A percentile compares a stretch with the other conserved stretches of the same genome.
These are phyloP conservation scores for Incurvaria masculella DNA, from an alignment of 2,888 invertebrate genomes.

Conservation along the genomic window DNA sequence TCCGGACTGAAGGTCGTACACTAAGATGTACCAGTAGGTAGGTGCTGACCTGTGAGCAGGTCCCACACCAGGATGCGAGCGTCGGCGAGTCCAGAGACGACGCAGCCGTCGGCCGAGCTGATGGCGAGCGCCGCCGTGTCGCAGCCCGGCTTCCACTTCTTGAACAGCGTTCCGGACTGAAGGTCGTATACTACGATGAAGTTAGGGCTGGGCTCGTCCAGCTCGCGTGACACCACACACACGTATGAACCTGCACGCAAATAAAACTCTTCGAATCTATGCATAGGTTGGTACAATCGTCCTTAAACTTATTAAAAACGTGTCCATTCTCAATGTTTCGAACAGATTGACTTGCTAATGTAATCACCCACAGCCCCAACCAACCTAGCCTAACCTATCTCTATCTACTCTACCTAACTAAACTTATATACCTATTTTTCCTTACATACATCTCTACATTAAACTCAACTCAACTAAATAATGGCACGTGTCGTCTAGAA, in stretches of 20 bases:
- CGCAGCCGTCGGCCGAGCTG: constrained; percentile 78
- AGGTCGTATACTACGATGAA: constrained; percentile 90
- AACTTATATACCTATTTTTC: too few species aligned
- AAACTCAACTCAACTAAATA: too few species aligned
- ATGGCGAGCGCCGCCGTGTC: constrained; percentile 84
- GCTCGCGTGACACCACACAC: constrained; percentile 58
- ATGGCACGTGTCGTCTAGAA: too few species aligned
- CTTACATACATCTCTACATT: too few species aligned
- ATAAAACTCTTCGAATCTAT: too few species aligned
- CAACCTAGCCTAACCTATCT: too few species aligned
- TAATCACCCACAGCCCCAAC: too few species aligned
- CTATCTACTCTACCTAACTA: too few species aligned
- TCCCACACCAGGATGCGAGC: constrained; percentile 84
- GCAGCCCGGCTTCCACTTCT: constrained; percentile 87
- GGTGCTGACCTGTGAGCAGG: constrained; percentile 65
- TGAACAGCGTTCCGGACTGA: constrained; percentile 85
- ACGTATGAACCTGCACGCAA: constrained; percentile 66
- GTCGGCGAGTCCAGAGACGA: constrained; percentile 79
- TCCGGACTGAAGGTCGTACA: constrained; percentile 87
- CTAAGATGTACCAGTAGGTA: constrained; percentile 58
- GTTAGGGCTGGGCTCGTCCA: constrained; percentile 74
- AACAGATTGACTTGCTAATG: too few species aligned
- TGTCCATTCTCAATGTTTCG: too few species aligned
- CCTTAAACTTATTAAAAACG: too few species aligned
- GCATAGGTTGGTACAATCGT: too few species aligned